Base-by-base conservation (phyloP, 2,888 invertebrate species). In the Prosapia bicincta region DNA sequence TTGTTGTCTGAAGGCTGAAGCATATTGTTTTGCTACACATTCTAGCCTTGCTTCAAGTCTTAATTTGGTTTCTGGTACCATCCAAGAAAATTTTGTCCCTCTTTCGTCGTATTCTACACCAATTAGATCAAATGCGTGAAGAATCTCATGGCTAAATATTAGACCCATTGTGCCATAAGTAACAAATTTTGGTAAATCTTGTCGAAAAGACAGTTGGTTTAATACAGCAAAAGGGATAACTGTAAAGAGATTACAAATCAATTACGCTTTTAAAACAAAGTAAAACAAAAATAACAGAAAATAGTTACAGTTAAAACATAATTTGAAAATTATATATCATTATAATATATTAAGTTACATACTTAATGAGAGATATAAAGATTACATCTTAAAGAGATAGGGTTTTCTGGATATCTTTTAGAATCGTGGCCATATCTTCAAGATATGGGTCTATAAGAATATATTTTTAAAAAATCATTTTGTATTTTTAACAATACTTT, bases 201-300 rank as follows among this genome's bases (percentile, higher is more conserved):
- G 83, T 80, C 85, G 84, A 74, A 87, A 87, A 82, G 87, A 86
- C 7, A 87, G 86, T 82, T 86, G 86, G 9, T 84, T 84, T 81
- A 88, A 84, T 81, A 88, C 84, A 24, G 87, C 87, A 76, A 87
- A 80, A 1, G 88, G 87, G 73, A 88, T 84, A 26, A 86, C 87
- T 87, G 80, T 13, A 80, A 80, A 73, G 67, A 73, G 43, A 75
- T 28, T 25, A 5, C 10, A 43, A n/a, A n/a, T n/a, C n/a, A n/a
- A n/a, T n/a, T n/a, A n/a, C n/a, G n/a, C n/a, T n/a, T n/a, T n/a
- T n/a, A n/a, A n/a, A n/a, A n/a, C n/a, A n/a, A n/a, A n/a, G n/a
- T n/a, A n/a, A n/a, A n/a, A n/a, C n/a, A n/a, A n/a, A n/a, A n/a
- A n/a, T n/a, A n/a, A n/a, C n/a, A n/a, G n/a, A n/a, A n/a, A n/a